Conservation (phyloP, 2,113 vertebrate species). For the Phocoena sinus region DNA sequence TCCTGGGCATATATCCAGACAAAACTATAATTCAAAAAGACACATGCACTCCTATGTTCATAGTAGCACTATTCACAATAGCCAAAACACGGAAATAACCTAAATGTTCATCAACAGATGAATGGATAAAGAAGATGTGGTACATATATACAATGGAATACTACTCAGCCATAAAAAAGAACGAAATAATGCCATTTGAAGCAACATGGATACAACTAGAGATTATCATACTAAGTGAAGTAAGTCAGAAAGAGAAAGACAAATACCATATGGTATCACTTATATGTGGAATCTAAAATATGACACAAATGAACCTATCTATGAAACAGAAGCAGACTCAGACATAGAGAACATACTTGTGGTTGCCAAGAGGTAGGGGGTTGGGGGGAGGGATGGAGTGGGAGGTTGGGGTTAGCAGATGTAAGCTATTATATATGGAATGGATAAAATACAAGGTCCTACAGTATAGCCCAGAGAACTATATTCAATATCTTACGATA, state of each 20-base stretch:
- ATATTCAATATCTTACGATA: neutral
- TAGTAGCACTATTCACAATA: neutral
- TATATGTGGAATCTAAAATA: neutral
- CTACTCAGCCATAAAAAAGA: neutral
- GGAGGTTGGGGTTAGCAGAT: neutral
- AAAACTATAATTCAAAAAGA: neutral
- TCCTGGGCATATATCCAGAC: neutral
- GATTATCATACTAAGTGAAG: neutral
- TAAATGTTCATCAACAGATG: neutral
- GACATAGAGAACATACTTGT: neutral
- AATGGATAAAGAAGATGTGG: neutral
- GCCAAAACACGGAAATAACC: neutral
- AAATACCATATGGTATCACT: neutral
- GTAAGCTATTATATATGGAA: neutral
- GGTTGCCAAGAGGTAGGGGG: neutral
- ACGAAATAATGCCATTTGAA: neutral
- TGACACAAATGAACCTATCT: neutral
- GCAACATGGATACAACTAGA: neutral
- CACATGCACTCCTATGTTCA: neutral
- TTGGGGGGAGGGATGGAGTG: neutral
- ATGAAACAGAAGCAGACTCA: neutral
- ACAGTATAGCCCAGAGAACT: neutral
- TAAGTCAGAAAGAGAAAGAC: neutral
- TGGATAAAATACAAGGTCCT: neutral
- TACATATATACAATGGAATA: neutral